Conservation (phyloP, 2,113 vertebrate species). For the Benitochromis conjunctus region DNA sequence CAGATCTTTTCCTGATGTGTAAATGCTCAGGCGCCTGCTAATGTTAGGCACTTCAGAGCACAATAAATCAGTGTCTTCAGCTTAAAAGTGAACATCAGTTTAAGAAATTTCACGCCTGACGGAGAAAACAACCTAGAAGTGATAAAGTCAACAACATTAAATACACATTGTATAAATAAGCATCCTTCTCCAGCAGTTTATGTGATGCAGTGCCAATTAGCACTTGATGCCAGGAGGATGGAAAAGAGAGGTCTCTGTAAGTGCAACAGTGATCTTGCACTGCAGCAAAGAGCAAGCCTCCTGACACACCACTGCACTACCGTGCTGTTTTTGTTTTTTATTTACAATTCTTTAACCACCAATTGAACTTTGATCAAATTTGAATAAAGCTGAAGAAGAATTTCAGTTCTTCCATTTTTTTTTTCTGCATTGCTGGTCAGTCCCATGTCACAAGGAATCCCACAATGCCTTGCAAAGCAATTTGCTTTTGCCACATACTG, state of each 20-base stretch:
- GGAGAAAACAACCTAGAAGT: not conserved
- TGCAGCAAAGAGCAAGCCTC: not conserved
- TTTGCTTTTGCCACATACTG: not conserved
- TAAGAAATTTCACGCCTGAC: not conserved
- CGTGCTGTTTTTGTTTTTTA: not conserved
- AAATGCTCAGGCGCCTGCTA: not conserved
- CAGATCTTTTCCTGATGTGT: not conserved
- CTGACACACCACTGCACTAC: not conserved
- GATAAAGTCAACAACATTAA: not conserved
- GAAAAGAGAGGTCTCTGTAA: not conserved
- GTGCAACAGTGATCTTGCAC: not conserved
- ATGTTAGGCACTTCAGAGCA: not conserved
- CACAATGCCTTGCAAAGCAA: not conserved
- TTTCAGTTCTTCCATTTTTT: not conserved
- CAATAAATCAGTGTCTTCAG: not conserved
- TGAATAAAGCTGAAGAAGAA: not conserved
- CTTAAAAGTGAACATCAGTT: not conserved
- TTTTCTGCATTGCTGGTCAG: not conserved
- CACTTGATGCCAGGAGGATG: not conserved
- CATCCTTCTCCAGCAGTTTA: not conserved
- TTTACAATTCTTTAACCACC: not conserved
- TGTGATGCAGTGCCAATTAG: not conserved
- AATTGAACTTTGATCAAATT: not conserved
- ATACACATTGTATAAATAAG: not conserved
- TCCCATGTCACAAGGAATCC: not conserved